Percentiles rank a stretch among this genome's conserved stretches.
These are phyloP conservation scores for Anguilla megastoma DNA, from an alignment of 2,797 vertebrate genomes.

Conservation along the genomic window DNA sequence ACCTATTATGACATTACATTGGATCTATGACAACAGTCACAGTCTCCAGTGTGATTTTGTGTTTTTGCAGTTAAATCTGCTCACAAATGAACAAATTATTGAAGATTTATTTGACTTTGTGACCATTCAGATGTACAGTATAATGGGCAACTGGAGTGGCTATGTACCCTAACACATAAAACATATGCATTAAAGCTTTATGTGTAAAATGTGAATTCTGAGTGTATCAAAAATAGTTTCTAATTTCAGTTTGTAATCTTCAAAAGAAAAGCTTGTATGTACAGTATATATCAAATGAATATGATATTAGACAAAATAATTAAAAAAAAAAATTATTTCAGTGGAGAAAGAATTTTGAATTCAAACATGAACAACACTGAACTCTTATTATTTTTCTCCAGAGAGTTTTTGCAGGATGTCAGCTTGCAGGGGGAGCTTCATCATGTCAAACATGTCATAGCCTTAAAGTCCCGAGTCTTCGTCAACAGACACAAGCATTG, in stretches of 20 bases:
- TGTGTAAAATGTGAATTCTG: background rate
- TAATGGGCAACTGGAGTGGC: background rate
- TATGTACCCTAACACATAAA: background rate
- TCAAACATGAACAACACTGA: background rate
- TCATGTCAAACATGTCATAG: background rate
- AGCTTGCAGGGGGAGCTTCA: background rate
- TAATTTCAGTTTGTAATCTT: too few relatives aligned
- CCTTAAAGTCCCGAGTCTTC: slow-evolving; percentile 33
- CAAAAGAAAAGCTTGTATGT: too few relatives aligned
- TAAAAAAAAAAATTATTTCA: background rate
- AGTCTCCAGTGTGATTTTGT: background rate
- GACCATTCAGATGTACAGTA: background rate
- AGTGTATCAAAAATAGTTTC: too few relatives aligned
- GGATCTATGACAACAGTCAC: background rate
- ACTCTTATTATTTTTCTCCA: background rate
- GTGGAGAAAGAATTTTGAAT: background rate
- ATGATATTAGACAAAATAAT: background rate
- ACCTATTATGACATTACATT: background rate
- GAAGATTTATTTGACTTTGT: background rate
- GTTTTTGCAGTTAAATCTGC: background rate
- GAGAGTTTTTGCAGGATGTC: background rate
- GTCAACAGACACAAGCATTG: slow-evolving; percentile 39
- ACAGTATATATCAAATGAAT: too few relatives aligned
- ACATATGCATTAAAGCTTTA: background rate
- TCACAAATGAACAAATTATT: background rate